Base-by-base conservation (phyloP, 2,113 vertebrate species). In the Syngnathus typhle region DNA sequence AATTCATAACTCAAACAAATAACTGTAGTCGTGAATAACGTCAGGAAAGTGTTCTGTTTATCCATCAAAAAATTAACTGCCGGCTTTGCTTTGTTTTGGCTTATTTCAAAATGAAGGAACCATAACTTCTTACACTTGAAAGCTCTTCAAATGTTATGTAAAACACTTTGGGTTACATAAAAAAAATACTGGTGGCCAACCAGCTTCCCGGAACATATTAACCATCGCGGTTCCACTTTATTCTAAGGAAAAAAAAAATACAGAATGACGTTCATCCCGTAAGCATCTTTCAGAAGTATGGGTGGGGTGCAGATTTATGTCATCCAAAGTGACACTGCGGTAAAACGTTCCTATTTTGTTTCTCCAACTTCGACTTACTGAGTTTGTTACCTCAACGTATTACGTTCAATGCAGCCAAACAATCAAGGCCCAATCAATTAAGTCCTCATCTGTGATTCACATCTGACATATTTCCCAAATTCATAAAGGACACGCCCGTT, bases 391-490 rank as follows among this genome's bases (percentile, higher is more conserved):
- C 77, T 74, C 62, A 63, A 78, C 65, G 76, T 72, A 82, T 85
- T 78, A 82, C 77, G 81, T 86, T 75, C 84, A 83, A 72, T 69
- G 66, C 65, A 60, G 73, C 70, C 65, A 84, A 63, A 72, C 67
- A 77, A 79, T 82, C 74, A 64, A 71, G 52, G 39, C 65, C 65
- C 80, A 73, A 88, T 86, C 84, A 87, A 87, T 87, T 84, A 82
- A 79, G 61, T 64, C 64, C 73, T 83, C 82, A 88, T 87, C 72
- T 78, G 82, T 84, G 75, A 83, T 87, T 87, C 76, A 86, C 68
- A 71, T 77, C 15, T 65, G 73, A 67, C 75, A 81, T 59, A 82
- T 46, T 19, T 49, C 47, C 7, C 18, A 52, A 59, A 58, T 62
- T n/a, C 7, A 60, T 60, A 37, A 44, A 80, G 65, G 60, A 55